Conservation (phyloP, 1,140 invertebrate species). For the Drosophila ercepeae region DNA sequence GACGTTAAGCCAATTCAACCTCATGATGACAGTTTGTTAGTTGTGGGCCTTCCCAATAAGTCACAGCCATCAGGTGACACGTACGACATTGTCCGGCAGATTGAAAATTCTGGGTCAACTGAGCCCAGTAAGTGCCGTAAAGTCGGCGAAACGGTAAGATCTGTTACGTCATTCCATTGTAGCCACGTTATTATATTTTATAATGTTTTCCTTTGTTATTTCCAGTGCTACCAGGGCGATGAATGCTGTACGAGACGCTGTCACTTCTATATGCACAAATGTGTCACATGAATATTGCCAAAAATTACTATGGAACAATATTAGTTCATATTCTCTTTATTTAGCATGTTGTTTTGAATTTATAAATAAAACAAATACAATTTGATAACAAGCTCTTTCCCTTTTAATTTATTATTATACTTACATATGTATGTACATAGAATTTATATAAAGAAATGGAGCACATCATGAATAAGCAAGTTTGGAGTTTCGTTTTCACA, state of each 20-base stretch:
- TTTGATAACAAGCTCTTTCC: background rate
- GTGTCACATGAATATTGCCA: conserved; percentile 58
- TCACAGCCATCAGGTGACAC: background rate
- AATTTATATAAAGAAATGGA: no score
- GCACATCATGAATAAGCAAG: no score
- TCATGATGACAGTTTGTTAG: background rate
- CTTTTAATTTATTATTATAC: background rate
- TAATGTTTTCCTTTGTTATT: background rate
- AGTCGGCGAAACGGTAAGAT: conserved; percentile 56
- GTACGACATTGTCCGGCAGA: background rate
- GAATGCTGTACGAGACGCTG: conserved; percentile 75
- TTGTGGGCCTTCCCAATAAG: conserved; percentile 11
- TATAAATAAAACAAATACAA: background rate
- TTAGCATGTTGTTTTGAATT: no score
- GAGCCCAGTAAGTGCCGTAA: conserved; percentile 29
- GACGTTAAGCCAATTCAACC: background rate
- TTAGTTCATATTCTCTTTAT: no score
- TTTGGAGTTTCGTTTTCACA: no score
- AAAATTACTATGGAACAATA: no score
- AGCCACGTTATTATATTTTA: background rate
- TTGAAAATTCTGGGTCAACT: background rate
- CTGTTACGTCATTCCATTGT: background rate
- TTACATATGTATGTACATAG: no score
- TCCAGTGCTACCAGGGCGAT: conserved; percentile 52
- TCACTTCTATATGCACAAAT: conserved; percentile 67